Evolutionary conservation across 2,888 invertebrate species (phyloP).

Genomic region (Zelleria hepariella): DNA sequence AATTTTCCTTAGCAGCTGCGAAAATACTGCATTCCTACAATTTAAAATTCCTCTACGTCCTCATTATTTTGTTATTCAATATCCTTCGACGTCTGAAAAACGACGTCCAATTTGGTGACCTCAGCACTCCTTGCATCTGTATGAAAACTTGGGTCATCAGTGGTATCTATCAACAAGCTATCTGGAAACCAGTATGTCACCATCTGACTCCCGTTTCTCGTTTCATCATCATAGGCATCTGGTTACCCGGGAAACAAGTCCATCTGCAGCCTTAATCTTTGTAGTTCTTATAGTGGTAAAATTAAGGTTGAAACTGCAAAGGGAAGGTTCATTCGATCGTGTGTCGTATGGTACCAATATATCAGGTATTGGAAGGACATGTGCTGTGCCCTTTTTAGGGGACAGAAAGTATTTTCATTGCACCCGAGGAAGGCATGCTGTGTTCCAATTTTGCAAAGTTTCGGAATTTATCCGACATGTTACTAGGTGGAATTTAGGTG

Average conservation of each 20-base stretch:
- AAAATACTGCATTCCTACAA: neutral
- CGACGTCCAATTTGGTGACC: neutral
- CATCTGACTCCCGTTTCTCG: neutral
- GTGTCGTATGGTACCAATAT: neutral
- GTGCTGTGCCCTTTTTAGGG: constrained; percentile 42
- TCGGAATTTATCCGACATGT: neutral
- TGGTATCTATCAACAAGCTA: neutral
- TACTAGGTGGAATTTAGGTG: neutral
- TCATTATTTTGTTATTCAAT: neutral
- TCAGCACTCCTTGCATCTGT: neutral
- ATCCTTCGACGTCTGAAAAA: neutral
- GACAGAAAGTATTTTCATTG: constrained; percentile 15
- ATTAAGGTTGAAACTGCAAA: neutral
- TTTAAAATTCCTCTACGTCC: neutral
- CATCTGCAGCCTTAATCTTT: neutral
- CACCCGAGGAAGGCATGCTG: neutral
- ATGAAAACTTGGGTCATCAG: neutral
- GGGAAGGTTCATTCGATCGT: neutral
- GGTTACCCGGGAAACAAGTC: neutral
- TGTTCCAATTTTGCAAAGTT: neutral
- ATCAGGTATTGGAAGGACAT: constrained; percentile 27
- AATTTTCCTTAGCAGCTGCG: neutral
- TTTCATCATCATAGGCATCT: neutral
- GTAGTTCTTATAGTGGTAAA: neutral
- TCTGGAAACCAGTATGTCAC: neutral